Conservation (phyloP, 2,888 invertebrate genomes). For the Sipha maydis region DNA sequence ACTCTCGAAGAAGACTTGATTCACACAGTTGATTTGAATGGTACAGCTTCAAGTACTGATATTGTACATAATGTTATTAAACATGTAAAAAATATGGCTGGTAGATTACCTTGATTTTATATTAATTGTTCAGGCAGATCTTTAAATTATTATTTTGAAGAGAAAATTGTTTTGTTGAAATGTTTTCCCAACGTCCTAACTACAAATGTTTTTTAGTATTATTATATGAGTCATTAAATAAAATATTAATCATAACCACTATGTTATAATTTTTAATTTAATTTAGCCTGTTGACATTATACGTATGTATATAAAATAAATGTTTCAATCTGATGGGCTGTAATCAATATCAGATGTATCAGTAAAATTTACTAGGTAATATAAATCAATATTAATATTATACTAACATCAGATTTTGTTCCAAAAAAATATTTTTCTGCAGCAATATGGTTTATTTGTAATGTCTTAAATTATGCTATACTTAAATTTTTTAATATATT, state of each 20-base stretch:
- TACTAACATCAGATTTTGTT: not conserved
- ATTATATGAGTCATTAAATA: slow-evolving; percentile 22
- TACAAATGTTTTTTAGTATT: slow-evolving; percentile 29
- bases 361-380: not conserved
- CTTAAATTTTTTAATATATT: not conserved
- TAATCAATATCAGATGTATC: not conserved
- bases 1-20: slow-evolving; percentile 81
- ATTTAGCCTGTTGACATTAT: not conserved
- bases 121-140: not conserved
- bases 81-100: slow-evolving; percentile 71
- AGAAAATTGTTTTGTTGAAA: not conserved
- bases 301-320: not conserved
- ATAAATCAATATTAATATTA: not conserved
- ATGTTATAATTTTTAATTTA: slow-evolving; percentile 33
- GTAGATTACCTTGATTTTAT: not conserved
- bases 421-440: not conserved
- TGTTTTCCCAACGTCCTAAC: slow-evolving; percentile 14
- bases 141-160: slow-evolving; percentile 35
- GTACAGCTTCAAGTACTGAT: slow-evolving; percentile 81
- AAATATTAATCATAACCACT: slow-evolving; percentile 26
- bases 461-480: not conserved
- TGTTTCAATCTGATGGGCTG: not conserved
- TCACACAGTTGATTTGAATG: slow-evolving; percentile 83
- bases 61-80: slow-evolving; percentile 85
- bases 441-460: too few species aligned